These are phyloP conservation scores for Onthophagus taurus DNA, from an alignment of 1,140 invertebrate genomes.

Conservation along the genomic window DNA sequence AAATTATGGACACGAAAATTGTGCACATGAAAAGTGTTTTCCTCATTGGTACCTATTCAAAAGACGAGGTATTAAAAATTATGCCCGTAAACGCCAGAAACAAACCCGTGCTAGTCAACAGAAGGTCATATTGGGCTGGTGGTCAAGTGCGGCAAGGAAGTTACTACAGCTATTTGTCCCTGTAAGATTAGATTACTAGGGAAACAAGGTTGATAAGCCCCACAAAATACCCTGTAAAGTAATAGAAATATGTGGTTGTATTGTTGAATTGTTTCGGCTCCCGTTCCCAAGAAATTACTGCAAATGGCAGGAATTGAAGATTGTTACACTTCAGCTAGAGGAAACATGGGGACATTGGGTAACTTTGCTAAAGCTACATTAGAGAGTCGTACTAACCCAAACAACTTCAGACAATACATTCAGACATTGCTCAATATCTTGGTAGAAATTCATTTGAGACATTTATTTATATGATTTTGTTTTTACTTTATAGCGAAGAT, in stretches of 20 bases:
- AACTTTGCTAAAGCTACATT: constrained; percentile 99
- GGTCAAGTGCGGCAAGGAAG: constrained; percentile 99
- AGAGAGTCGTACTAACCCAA: no score
- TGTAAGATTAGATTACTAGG: constrained; percentile 98
- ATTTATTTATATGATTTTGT: no score
- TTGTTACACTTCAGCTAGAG: constrained; percentile 95
- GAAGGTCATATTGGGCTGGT: constrained; percentile 98
- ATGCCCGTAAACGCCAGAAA: constrained; percentile 99
- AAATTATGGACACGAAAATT: no score
- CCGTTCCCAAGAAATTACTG: constrained; percentile 96
- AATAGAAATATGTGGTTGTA: constrained; percentile 98
- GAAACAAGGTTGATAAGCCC: constrained; percentile 99
- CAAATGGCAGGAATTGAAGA: constrained; percentile 99
- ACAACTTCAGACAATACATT: no score
- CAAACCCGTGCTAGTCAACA: constrained; percentile 99
- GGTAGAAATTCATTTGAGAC: no score
- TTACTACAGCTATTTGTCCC: constrained; percentile 98
- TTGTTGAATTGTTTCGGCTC: constrained; percentile 97
- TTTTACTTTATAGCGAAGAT: no score
- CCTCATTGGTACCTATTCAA: constrained; percentile 84
- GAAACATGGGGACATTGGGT: constrained; percentile 94
- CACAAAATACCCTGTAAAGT: constrained; percentile 99
- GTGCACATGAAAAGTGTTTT: no score
- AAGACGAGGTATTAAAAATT: constrained; percentile 98
- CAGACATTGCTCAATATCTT: no score